A percentile compares a stretch with the other conserved stretches of the same genome.
Conservation (phyloP, 2,113 vertebrate genomes). For the Atherinomorus stipes region DNA sequence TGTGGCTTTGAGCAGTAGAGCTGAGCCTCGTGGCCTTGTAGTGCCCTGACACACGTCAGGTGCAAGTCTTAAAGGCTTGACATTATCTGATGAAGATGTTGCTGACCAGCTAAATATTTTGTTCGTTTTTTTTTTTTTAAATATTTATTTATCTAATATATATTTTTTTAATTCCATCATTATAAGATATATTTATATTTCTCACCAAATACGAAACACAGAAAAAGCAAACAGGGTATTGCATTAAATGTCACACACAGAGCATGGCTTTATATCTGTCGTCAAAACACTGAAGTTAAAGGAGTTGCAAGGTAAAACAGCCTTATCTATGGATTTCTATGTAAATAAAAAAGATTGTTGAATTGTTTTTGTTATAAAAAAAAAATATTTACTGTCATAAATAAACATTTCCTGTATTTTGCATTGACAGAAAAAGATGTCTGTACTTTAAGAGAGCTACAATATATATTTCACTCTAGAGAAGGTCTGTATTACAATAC, state of each 20-base stretch:
- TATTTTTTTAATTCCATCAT: no score
- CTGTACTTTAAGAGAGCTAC: neutral
- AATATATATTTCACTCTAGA: neutral
- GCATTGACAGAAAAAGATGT: neutral
- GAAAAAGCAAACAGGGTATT: no score
- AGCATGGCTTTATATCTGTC: no score
- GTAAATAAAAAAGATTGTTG: neutral
- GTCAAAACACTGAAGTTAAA: no score
- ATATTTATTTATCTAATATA: no score
- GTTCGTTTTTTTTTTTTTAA: neutral
- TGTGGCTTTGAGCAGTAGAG: conserved; percentile 30
- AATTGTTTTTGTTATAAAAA: neutral
- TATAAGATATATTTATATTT: no score
- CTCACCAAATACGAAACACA: no score
- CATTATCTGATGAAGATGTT: neutral
- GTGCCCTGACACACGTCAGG: conserved; percentile 53
- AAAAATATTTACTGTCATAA: no score
- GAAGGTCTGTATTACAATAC: conserved; percentile 10
- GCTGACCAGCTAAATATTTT: neutral
- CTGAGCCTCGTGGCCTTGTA: conserved; percentile 57
- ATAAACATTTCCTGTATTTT: neutral
- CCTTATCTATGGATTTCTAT: no score
- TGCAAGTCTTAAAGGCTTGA: conserved; percentile 51
- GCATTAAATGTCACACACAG: no score
- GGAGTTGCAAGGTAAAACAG: no score